Evolutionary conservation across 2,113 vertebrate genomes (phyloP).

Genomic region (Pseudolaguvia tuberculata): DNA sequence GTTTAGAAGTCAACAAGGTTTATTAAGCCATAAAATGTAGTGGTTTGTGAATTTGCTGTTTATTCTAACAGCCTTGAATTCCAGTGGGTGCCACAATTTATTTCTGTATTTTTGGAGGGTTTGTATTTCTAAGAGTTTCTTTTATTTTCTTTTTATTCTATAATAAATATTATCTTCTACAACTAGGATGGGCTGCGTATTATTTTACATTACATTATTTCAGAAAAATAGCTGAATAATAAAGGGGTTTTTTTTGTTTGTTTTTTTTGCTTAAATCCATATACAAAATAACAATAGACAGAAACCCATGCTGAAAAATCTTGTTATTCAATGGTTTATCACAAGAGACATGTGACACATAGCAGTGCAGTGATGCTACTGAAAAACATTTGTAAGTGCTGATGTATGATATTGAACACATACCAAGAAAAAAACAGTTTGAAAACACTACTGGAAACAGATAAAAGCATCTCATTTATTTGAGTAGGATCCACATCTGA

Average conservation of each 20-base stretch:
- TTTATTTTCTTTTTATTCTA: constrained; percentile 11
- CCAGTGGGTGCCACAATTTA: not conserved
- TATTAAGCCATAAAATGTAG: not conserved
- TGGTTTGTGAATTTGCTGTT: constrained; percentile 5
- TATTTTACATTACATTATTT: too few species aligned
- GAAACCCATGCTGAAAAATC: not conserved
- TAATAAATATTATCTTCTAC: constrained; percentile 37
- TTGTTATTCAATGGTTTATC: constrained; percentile 9
- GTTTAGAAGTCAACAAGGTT: not conserved
- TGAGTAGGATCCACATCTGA: not conserved
- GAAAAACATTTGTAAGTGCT: not conserved
- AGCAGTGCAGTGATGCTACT: not conserved
- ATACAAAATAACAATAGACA: not conserved
- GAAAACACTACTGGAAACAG: not conserved
- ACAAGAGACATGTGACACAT: not conserved
- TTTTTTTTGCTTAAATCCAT: not conserved
- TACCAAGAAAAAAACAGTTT: not conserved
- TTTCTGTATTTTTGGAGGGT: not conserved
- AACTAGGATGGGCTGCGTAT: not conserved
- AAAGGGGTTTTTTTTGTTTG: too few species aligned
- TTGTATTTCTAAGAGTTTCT: not conserved
- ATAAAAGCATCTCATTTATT: not conserved
- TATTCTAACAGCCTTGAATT: not conserved
- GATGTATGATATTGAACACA: not conserved
- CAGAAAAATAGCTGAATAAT: too few species aligned